Evolutionary conservation across 2,888 invertebrate species (phyloP).

Genomic region (Volucella inanis): DNA sequence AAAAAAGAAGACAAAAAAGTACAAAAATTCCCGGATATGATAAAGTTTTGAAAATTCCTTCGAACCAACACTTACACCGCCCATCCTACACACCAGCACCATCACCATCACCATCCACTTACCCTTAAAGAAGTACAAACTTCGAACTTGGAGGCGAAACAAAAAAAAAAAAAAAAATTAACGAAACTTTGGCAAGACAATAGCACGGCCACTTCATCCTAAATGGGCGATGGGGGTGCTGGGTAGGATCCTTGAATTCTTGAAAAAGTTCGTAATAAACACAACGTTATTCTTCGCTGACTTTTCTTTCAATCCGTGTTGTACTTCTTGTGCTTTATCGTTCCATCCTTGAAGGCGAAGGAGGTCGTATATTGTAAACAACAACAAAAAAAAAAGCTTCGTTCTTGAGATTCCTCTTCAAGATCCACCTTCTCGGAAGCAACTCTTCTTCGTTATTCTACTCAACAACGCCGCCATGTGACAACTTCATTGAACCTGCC

Average conservation of each 20-base stretch:
- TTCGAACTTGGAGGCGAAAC: constrained; percentile 47
- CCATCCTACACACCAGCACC: too few species aligned
- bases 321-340: neutral
- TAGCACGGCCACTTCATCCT: constrained; percentile 53
- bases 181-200: constrained; percentile 63
- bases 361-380: neutral
- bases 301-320: neutral
- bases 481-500: constrained; percentile 57
- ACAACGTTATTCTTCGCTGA: constrained; percentile 63
- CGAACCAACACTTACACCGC: constrained; percentile 18
- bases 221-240: constrained; percentile 21
- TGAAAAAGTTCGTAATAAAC: constrained; percentile 64
- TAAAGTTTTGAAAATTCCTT: constrained; percentile 68
- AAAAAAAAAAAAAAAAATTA: constrained; percentile 43
- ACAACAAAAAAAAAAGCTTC: constrained; percentile 6
- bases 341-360: constrained; percentile 35
- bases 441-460: constrained; percentile 33
- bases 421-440: constrained; percentile 10
- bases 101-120: neutral
- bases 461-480: constrained; percentile 35
- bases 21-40: constrained; percentile 50
- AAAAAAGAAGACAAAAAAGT: constrained; percentile 9
- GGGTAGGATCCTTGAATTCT: constrained; percentile 39
- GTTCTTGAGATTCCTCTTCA: neutral
- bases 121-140: constrained; percentile 25